These are phyloP conservation scores for Hetaerina titia DNA, from an alignment of 2,888 invertebrate genomes.

Conservation along the genomic window DNA sequence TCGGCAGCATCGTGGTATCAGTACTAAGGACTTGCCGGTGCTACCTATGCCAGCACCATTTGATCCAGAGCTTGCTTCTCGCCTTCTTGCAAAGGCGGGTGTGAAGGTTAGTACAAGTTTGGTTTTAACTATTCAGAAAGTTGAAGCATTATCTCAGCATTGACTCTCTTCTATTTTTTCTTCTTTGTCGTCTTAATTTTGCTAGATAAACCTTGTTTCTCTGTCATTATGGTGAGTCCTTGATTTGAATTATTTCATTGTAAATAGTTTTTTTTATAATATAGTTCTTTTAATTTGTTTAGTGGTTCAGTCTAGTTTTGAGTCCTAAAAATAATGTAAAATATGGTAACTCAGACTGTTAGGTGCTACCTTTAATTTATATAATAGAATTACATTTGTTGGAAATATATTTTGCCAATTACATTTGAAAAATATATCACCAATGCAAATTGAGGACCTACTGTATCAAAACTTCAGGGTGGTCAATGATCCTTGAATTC, in stretches of 20 bases:
- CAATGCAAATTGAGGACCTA: neutral
- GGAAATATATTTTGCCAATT: neutral
- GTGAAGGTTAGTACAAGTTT: conserved; percentile 82
- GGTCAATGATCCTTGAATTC: no score
- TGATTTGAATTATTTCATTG: no score
- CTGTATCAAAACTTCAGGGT: neutral
- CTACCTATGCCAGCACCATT: conserved; percentile 95
- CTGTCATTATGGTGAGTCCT: no score
- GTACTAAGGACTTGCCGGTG: conserved; percentile 94
- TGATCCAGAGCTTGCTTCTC: conserved; percentile 93
- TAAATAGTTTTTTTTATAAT: no score
- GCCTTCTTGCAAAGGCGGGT: conserved; percentile 91
- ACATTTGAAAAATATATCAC: neutral
- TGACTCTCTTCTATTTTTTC: neutral
- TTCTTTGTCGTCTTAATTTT: neutral
- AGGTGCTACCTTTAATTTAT: no score
- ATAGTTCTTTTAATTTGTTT: no score
- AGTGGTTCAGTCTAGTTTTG: no score
- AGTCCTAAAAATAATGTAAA: no score
- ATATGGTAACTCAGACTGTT: no score
- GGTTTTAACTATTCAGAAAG: conserved; percentile 38
- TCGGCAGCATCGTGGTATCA: conserved; percentile 94
- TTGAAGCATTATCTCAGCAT: neutral
- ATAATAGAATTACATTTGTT: neutral
- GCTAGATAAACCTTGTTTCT: neutral